These are phyloP conservation scores for Synanthedon vespiformis DNA, from an alignment of 2,888 invertebrate genomes.

Conservation along the genomic window DNA sequence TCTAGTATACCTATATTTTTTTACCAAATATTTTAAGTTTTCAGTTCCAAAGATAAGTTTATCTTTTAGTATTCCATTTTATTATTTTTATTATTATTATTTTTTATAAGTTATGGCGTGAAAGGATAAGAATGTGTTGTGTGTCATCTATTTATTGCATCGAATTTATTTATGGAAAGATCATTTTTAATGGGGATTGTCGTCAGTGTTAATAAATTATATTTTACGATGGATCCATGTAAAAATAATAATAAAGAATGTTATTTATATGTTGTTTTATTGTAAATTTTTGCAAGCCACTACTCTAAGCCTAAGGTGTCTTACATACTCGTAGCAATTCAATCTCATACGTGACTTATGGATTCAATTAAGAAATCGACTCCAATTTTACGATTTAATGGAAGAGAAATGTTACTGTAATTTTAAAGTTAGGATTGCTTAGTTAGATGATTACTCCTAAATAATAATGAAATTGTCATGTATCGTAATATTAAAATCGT, in stretches of 20 bases:
- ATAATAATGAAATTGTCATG: too few species aligned
- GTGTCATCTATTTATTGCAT: constrained; percentile 44
- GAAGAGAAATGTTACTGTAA: too few species aligned
- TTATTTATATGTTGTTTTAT: constrained; percentile 9
- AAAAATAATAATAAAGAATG: constrained; percentile 28
- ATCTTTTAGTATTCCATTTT: constrained; percentile 24
- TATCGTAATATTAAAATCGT: too few species aligned
- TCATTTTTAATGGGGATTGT: constrained; percentile 3
- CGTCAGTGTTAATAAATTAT: constrained; percentile 11
- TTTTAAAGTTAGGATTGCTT: too few species aligned
- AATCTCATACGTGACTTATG: too few species aligned
- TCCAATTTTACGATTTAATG: too few species aligned
- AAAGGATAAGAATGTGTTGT: constrained; percentile 20
- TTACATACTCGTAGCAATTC: too few species aligned
- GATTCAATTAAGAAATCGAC: too few species aligned
- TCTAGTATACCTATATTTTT: constrained; percentile 10
- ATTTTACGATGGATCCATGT: constrained; percentile 45
- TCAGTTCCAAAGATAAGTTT: constrained; percentile 57
- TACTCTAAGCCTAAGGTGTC: too few species aligned
- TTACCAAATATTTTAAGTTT: constrained; percentile 40
- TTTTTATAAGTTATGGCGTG: constrained; percentile 21
- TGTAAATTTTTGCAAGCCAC: neutral
- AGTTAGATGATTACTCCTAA: too few species aligned
- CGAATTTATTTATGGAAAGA: constrained; percentile 17
- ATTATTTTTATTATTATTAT: constrained; percentile 21